Evolutionary conservation across 2,797 vertebrate species (phyloP), one percentile per base, ranked within the genome.

Genomic region (Sciaenops ocellatus): DNA sequence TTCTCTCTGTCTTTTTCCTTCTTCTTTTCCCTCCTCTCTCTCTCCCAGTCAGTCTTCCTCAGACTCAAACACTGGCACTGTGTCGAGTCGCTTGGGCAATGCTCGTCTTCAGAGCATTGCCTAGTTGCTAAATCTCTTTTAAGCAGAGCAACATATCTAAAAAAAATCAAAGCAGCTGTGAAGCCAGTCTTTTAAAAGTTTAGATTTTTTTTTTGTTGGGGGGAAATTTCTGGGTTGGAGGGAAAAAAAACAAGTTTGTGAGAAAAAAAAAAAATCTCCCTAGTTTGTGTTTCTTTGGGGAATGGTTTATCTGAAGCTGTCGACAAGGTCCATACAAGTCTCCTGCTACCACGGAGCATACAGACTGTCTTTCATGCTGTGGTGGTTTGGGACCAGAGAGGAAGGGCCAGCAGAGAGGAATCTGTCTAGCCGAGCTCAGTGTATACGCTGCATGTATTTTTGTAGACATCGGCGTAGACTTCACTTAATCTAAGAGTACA

Each of bases 401-500:
- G 90, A 92, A 88, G 87, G 92, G 82, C 91, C 89, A 87, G 87
- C 82, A 84, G 82, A 93, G 93, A 90, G 90, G 73, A 80, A 86
- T 89, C 78, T 63, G 83, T 90, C 89, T 87, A 67, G 82, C 90
- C 76, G 89, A 84, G 85, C 89, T 89, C 83, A 64, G 87, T 89
- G 89, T 91, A 85, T 75, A 85, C 59, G 54, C 88, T 78, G 80
- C 86, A 28, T 95, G 88, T 94, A 93, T 94, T 95, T 95, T 89
- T 93, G 91, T 94, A 95, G 93, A 92, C 92, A 94, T 94, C 84
- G 88, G 83, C 87, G 89, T 93, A 94, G 90, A 94, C 91, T 95
- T 94, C 86, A 81, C 91, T 95, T 94, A 92, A 95, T 95, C 93
- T 95, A 94, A 94, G 85, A 93, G 93, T 89, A 95, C 94, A 96